Evolutionary conservation across 2,113 vertebrate species (phyloP).

Genomic region (Malurus melanocephalus): DNA sequence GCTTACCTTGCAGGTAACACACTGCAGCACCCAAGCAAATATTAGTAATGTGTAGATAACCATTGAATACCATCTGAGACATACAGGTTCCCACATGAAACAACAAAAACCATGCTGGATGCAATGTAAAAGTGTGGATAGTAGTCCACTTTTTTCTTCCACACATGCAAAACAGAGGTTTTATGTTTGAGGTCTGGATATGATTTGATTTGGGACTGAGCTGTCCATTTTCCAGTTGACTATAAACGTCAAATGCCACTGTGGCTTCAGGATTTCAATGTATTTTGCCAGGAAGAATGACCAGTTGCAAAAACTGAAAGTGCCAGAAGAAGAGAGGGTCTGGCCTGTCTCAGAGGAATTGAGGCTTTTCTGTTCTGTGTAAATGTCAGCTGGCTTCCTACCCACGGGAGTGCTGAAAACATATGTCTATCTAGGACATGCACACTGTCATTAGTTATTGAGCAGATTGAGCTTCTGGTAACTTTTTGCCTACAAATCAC

Average conservation of each 20-base stretch:
- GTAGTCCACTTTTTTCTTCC: not conserved
- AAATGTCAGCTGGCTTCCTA: constrained; percentile 18
- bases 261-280: not conserved
- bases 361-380: not conserved
- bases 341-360: not conserved
- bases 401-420: not conserved
- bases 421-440: constrained; percentile 16
- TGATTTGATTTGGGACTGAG: not conserved
- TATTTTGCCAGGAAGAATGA: not conserved
- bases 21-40: not conserved
- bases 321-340: not conserved
- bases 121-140: not conserved
- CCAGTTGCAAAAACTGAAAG: not conserved
- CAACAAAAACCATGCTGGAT: not conserved
- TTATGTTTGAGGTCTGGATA: not conserved
- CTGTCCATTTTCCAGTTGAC: not conserved
- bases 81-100: not conserved
- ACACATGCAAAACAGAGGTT: not conserved
- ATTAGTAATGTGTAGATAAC: not conserved
- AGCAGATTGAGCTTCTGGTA: not conserved
- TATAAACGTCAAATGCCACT: not conserved
- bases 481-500: not conserved
- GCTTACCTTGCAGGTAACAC: not conserved
- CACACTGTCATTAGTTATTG: not conserved
- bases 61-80: not conserved